These are phyloP conservation scores for Myotis yumanensis DNA, from an alignment of 2,113 vertebrate species.

Conservation along the genomic window DNA sequence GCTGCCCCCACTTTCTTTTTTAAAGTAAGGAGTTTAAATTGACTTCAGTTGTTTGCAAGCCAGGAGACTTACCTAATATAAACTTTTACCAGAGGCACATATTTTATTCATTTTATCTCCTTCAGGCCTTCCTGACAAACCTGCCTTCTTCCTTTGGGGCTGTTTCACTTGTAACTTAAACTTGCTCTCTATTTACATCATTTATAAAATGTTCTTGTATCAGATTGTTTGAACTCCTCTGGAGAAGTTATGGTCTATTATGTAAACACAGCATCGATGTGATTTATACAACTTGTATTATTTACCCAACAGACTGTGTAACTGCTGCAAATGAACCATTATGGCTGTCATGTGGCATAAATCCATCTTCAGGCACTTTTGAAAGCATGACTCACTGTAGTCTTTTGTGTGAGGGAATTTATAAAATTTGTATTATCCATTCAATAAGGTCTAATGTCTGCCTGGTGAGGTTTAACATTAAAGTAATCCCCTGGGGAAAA, in stretches of 20 bases:
- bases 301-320: conserved; percentile 80
- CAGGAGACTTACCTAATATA: conserved; percentile 11
- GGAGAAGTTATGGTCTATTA: conserved; percentile 70
- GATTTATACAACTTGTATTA: conserved; percentile 80
- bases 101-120: conserved; percentile 50
- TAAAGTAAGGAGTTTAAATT: background rate
- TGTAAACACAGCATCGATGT: conserved; percentile 77
- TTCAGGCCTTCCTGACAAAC: conserved; percentile 53
- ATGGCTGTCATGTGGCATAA: conserved; percentile 58
- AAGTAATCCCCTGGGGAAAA: conserved; percentile 26
- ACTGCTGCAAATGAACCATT: conserved; percentile 78
- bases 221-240: conserved; percentile 68
- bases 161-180: conserved; percentile 66
- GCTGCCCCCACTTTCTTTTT: background rate
- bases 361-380: conserved; percentile 79
- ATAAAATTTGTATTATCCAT: conserved; percentile 63
- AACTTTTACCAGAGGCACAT: conserved; percentile 17
- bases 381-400: conserved; percentile 71
- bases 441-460: conserved; percentile 51
- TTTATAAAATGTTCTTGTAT: conserved; percentile 73
- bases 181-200: conserved; percentile 63
- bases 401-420: conserved; percentile 70
- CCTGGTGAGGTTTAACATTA: conserved; percentile 53
- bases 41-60: background rate
- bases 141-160: conserved; percentile 38